Evolutionary conservation across 2,888 invertebrate species (phyloP).

Genomic region (Orthosia cruda): DNA sequence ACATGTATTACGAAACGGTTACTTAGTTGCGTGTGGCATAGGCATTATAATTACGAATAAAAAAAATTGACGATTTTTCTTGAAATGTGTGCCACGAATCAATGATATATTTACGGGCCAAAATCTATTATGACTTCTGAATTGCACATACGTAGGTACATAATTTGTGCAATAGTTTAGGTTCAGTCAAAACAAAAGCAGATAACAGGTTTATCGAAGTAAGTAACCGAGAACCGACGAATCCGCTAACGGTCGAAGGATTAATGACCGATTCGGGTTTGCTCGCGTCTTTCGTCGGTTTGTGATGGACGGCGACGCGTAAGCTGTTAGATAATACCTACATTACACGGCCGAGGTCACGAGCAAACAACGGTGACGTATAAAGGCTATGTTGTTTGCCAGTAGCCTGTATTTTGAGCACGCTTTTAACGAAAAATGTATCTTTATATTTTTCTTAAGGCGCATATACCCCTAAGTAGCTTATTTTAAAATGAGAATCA

Average conservation of each 20-base stretch:
- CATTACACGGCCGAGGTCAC: conserved; percentile 51
- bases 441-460: no score
- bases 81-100: not conserved
- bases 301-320: conserved; percentile 36
- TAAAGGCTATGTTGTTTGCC: conserved; percentile 53
- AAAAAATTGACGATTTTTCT: not conserved
- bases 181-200: conserved; percentile 43
- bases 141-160: not conserved
- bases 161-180: conserved; percentile 5
- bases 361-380: conserved; percentile 63
- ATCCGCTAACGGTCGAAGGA: conserved; percentile 64
- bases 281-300: conserved; percentile 38
- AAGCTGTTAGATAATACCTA: conserved; percentile 63
- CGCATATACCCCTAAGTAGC: no score
- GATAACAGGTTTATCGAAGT: conserved; percentile 35
- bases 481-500: no score
- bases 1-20: conserved; percentile 4
- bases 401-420: conserved; percentile 61
- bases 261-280: conserved; percentile 68
- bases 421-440: conserved; percentile 16
- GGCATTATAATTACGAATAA: not conserved
- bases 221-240: conserved; percentile 14
- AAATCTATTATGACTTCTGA: not conserved
- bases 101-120: not conserved
- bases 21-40: conserved; percentile 17